phyloP scores from a whole-genome alignment of 1,140 invertebrate species.

The Brachionus koreanus region DNA sequence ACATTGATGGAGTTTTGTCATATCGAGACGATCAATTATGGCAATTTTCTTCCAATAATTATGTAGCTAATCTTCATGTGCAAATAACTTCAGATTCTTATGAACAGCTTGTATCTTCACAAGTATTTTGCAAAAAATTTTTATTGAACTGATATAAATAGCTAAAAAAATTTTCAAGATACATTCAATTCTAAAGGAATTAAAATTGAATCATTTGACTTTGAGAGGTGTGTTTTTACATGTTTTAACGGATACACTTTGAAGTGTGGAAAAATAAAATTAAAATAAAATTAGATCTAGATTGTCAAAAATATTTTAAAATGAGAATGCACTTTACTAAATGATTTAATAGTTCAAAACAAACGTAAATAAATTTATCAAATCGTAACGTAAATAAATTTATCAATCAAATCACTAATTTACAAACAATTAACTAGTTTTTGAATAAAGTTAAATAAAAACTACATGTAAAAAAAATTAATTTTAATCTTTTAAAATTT shows the following conservation, averaged over 20 bases:
- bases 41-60: slow-evolving; percentile 57
- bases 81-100: slow-evolving; percentile 55
- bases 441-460: too few relatives aligned
- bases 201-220: slow-evolving; percentile 54
- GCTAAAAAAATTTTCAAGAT: slow-evolving; percentile 45
- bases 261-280: too few relatives aligned
- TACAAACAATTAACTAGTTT: too few relatives aligned
- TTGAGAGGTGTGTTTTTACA: slow-evolving; percentile 66
- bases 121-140: slow-evolving; percentile 45
- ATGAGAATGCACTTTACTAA: too few relatives aligned
- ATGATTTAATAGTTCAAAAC: too few relatives aligned
- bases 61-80: slow-evolving; percentile 57
- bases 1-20: slow-evolving; percentile 58
- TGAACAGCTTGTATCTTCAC: slow-evolving; percentile 58
- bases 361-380: too few relatives aligned
- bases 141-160: background rate
- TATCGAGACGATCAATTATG: slow-evolving; percentile 60
- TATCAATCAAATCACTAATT: too few relatives aligned
- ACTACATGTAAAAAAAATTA: too few relatives aligned
- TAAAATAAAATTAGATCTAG: too few relatives aligned
- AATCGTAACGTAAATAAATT: too few relatives aligned
- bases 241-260: slow-evolving; percentile 65
- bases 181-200: slow-evolving; percentile 54
- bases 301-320: too few relatives aligned
- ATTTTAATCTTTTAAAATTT: too few relatives aligned